phyloP scores from a whole-genome alignment of 2,888 invertebrate species.

The Torymus aiolomorphi region DNA sequence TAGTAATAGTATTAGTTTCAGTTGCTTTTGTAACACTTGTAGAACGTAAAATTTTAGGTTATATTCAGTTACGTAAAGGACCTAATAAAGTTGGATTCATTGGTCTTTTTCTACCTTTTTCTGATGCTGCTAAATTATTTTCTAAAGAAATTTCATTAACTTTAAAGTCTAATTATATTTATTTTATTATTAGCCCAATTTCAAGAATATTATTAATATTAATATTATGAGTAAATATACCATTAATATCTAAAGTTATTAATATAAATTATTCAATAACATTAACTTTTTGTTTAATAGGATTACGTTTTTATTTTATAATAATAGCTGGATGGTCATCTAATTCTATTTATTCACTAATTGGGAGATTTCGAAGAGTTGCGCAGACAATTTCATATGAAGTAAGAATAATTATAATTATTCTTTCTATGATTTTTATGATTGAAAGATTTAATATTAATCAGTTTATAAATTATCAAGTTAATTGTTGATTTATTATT shows the following conservation, averaged over 20 bases:
- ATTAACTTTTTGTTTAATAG: too few relatives aligned
- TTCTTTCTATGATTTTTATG: slow-evolving; percentile 80
- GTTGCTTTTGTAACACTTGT: slow-evolving; percentile 86
- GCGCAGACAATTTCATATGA: slow-evolving; percentile 84
- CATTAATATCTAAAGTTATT: too few relatives aligned
- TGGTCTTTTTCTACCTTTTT: slow-evolving; percentile 83
- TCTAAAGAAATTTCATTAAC: slow-evolving; percentile 81
- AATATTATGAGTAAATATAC: too few relatives aligned
- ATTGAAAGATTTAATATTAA: slow-evolving; percentile 72
- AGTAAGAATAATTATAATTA: slow-evolving; percentile 79
- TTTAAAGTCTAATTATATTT: slow-evolving; percentile 79
- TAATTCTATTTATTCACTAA: slow-evolving; percentile 79
- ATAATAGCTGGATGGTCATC: slow-evolving; percentile 35
- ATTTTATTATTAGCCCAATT: slow-evolving; percentile 80
- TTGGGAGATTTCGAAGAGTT: slow-evolving; percentile 82
- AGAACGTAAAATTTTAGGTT: slow-evolving; percentile 83
- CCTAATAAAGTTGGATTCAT: slow-evolving; percentile 83
- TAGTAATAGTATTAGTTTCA: slow-evolving; percentile 77
- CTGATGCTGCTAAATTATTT: slow-evolving; percentile 85
- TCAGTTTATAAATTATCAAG: neutral
- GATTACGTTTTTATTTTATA: too few relatives aligned
- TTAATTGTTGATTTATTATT: neutral
- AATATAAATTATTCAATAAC: too few relatives aligned
- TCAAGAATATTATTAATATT: slow-evolving; percentile 79
- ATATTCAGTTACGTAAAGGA: slow-evolving; percentile 85